Conservation (phyloP, 2,888 invertebrate species). For the Torymus auratus region DNA sequence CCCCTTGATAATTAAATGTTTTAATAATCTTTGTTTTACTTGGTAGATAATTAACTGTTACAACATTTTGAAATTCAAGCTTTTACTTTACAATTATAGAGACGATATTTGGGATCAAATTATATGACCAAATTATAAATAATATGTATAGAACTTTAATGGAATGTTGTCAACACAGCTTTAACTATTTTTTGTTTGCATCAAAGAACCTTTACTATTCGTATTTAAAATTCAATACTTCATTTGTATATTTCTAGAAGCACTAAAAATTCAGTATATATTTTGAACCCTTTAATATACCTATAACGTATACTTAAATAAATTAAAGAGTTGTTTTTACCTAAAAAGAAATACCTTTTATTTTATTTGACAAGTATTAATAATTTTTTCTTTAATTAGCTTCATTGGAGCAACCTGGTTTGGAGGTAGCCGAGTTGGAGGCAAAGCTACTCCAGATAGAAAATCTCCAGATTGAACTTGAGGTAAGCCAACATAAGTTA, state of each 20-base stretch:
- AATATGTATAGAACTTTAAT: slow-evolving; percentile 61
- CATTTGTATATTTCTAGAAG: slow-evolving; percentile 58
- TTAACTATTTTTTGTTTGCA: slow-evolving; percentile 65
- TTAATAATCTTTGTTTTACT: no score
- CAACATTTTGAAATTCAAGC: background rate
- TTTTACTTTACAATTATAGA: slow-evolving; percentile 15
- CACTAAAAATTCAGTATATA: slow-evolving; percentile 61
- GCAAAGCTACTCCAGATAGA: slow-evolving; percentile 81
- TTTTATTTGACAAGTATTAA: slow-evolving; percentile 39
- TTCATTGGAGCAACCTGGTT: slow-evolving; percentile 72
- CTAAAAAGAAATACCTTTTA: slow-evolving; percentile 38
- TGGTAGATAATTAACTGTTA: background rate
- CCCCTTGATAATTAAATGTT: no score
- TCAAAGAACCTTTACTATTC: slow-evolving; percentile 55
- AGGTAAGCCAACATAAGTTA: slow-evolving; percentile 75
- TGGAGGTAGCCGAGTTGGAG: slow-evolving; percentile 76
- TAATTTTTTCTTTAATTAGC: slow-evolving; percentile 63
- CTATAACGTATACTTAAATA: slow-evolving; percentile 13
- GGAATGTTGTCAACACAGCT: slow-evolving; percentile 68
- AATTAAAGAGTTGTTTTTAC: slow-evolving; percentile 65
- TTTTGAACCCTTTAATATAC: slow-evolving; percentile 56
- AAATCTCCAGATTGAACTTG: slow-evolving; percentile 82
- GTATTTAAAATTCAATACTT: slow-evolving; percentile 50
- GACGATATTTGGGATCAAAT: slow-evolving; percentile 20
- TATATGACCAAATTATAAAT: slow-evolving; percentile 32